These are phyloP conservation scores for Nyctalus aviator DNA, from an alignment of 2,797 vertebrate genomes.

Conservation along the genomic window DNA sequence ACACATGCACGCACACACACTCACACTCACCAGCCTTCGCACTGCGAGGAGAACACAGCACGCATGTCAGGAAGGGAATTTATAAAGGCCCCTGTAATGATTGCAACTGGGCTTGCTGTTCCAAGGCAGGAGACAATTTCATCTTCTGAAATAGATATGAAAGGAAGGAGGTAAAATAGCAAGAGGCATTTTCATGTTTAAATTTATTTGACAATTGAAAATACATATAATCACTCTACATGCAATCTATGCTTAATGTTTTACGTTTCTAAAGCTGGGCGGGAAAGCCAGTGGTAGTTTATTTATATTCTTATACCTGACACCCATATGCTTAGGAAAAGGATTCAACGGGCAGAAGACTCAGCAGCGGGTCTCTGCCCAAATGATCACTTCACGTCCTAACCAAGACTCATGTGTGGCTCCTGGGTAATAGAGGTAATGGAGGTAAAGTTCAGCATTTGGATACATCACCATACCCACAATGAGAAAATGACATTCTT, in stretches of 20 bases:
- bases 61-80: background rate
- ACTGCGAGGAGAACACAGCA: background rate
- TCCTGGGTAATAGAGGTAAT: background rate
- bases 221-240: background rate
- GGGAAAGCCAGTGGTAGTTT: background rate
- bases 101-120: background rate
- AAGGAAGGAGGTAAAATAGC: constrained; percentile 34
- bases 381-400: background rate
- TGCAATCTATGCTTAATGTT: background rate
- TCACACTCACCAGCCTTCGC: background rate
- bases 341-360: background rate
- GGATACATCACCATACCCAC: background rate
- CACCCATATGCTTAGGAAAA: background rate
- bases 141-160: constrained; percentile 56
- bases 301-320: background rate
- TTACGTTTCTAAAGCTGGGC: constrained; percentile 40
- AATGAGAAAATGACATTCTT: background rate
- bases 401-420: background rate
- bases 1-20: background rate
- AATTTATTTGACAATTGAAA: constrained; percentile 58
- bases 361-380: rapidly evolving
- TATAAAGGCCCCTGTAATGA: background rate
- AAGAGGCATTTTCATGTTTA: constrained; percentile 54
- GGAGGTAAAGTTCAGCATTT: background rate
- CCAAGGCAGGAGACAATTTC: constrained; percentile 46